Evolutionary conservation across 2,113 vertebrate species (phyloP).

Genomic region (Ovibos moschatus): DNA sequence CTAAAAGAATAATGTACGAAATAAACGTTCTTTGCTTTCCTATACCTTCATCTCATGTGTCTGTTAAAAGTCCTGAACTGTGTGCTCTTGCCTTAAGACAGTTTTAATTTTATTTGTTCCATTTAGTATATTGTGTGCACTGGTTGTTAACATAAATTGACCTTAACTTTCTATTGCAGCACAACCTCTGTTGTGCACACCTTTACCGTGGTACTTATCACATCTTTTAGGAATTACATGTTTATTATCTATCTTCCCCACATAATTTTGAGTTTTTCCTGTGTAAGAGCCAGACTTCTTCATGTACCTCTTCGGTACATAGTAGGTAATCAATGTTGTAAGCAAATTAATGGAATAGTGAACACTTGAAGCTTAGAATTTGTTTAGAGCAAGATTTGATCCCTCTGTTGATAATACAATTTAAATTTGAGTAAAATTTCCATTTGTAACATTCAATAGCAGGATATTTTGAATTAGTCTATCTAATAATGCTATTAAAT

Average conservation of each 20-base stretch:
- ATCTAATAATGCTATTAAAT: background rate
- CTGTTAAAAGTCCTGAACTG: background rate
- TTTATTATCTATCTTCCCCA: background rate
- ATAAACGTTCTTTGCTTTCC: background rate
- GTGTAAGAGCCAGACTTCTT: background rate
- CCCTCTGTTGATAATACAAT: background rate
- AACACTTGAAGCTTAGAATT: background rate
- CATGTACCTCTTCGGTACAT: background rate
- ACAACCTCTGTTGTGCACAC: background rate
- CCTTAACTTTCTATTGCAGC: background rate
- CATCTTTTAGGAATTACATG: background rate
- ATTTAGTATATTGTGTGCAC: background rate
- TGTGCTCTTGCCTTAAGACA: background rate
- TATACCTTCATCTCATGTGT: background rate
- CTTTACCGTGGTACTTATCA: fast-evolving
- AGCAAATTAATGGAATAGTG: background rate
- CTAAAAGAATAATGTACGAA: background rate
- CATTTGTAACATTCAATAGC: background rate
- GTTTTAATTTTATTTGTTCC: background rate
- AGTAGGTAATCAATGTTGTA: background rate
- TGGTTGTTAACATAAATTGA: background rate
- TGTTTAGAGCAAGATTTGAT: background rate
- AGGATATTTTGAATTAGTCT: background rate
- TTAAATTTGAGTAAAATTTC: background rate
- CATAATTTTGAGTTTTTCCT: background rate